phyloP scores from a whole-genome alignment of 2,113 vertebrate species.

The Rhagologus leucostigma region DNA sequence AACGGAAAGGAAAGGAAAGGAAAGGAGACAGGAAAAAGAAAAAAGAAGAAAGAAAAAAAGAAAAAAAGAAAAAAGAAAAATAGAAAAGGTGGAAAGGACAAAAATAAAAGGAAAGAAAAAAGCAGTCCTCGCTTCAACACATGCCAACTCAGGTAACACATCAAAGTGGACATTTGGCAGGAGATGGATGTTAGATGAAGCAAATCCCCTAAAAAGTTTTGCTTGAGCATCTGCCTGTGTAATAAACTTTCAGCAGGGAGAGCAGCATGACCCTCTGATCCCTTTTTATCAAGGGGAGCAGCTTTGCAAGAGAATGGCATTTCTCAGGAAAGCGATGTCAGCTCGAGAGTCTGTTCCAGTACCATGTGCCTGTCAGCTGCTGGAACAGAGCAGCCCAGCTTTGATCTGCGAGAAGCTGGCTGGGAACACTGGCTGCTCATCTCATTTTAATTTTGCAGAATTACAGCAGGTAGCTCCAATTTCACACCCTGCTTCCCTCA shows the following conservation, averaged over 20 bases:
- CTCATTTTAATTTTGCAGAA: conserved; percentile 37
- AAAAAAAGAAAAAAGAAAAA: accelerated
- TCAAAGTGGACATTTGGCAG: neutral
- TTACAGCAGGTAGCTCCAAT: conserved; percentile 50
- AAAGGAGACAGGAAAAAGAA: too few species aligned
- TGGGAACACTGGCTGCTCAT: neutral
- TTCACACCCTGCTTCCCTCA: conserved; percentile 51
- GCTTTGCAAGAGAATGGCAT: neutral
- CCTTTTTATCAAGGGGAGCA: neutral
- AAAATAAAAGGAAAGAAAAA: neutral
- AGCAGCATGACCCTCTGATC: neutral
- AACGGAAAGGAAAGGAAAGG: too few species aligned
- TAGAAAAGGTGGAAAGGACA: neutral
- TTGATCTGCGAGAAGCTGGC: conserved; percentile 4
- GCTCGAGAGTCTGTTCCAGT: neutral
- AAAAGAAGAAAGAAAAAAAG: too few species aligned
- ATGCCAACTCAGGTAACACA: neutral
- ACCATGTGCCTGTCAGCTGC: neutral
- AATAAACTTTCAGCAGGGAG: neutral
- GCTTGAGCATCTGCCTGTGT: neutral
- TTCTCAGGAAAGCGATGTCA: neutral
- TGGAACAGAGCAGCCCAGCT: neutral
- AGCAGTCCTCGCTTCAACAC: neutral
- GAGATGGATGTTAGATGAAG: neutral
- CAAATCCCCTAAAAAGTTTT: neutral